A percentile compares a stretch with the other conserved stretches of the same genome.
These are phyloP conservation scores for Herpetotheres cachinnans DNA, from an alignment of 2,113 vertebrate species.

Conservation along the genomic window DNA sequence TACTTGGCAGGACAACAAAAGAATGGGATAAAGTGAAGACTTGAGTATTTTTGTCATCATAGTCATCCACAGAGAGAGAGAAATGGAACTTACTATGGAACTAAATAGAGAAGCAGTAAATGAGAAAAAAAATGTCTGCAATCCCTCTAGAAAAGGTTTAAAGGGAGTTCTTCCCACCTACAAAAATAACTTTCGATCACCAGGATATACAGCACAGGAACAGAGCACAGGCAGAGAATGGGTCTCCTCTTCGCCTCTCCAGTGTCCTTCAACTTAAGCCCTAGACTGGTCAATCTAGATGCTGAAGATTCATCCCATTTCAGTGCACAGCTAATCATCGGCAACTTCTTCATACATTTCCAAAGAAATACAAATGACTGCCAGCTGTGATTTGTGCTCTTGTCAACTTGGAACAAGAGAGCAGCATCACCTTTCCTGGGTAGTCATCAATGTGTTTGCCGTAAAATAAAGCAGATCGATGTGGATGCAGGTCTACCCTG, in stretches of 20 bases:
- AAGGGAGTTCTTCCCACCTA: not conserved
- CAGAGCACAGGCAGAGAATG: not conserved
- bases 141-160: not conserved
- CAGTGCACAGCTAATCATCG: not conserved
- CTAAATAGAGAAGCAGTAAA: not conserved
- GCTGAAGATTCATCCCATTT: not conserved
- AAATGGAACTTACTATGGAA: not conserved
- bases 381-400: not conserved
- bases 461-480: not conserved
- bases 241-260: not conserved
- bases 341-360: not conserved
- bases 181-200: not conserved
- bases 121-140: not conserved
- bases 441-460: not conserved
- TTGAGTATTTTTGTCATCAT: not conserved
- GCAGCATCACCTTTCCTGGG: not conserved
- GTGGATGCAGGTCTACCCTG: not conserved
- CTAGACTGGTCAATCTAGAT: not conserved
- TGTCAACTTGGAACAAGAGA: not conserved
- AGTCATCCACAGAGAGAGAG: not conserved
- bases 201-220: not conserved
- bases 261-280: not conserved
- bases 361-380: not conserved
- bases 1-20: slow-evolving; percentile 27
- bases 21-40: not conserved